phyloP scores from a whole-genome alignment of 2,113 vertebrate genomes.

The Mastomys natalensis region DNA sequence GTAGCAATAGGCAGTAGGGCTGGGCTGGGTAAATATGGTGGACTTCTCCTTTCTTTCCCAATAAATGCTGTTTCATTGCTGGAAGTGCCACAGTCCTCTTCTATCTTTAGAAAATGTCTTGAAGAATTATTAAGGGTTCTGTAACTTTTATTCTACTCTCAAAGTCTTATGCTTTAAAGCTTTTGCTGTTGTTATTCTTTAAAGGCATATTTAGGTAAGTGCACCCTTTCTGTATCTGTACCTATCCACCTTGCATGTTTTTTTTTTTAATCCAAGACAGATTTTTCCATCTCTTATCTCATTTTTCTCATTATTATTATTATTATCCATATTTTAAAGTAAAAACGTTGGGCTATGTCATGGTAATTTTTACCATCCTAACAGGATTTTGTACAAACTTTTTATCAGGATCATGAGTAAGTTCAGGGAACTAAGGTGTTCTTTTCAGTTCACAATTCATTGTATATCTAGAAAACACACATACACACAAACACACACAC shows the following conservation, averaged over 20 bases:
- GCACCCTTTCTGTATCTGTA: background rate
- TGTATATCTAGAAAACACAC: background rate
- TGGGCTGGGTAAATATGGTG: background rate
- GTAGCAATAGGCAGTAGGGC: too few relatives aligned
- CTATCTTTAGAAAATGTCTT: background rate
- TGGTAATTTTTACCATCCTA: constrained; percentile 60
- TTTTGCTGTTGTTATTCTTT: background rate
- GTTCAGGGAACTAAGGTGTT: background rate
- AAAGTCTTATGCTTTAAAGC: background rate
- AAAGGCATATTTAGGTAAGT: background rate
- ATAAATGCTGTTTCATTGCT: background rate
- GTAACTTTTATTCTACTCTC: constrained; percentile 4
- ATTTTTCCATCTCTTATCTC: constrained; percentile 47
- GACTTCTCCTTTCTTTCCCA: background rate
- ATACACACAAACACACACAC: background rate
- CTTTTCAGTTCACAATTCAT: background rate
- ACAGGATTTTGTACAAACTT: constrained; percentile 43
- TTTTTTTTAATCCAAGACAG: background rate
- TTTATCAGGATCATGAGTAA: background rate
- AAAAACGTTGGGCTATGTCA: background rate
- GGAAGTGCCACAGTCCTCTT: background rate
- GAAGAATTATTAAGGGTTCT: constrained; percentile 17
- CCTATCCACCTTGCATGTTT: constrained; percentile 36
- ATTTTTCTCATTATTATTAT: background rate
- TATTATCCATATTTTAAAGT: constrained; percentile 27